Conservation (phyloP, 2,797 vertebrate genomes). For the Oryzias sinensis region DNA sequence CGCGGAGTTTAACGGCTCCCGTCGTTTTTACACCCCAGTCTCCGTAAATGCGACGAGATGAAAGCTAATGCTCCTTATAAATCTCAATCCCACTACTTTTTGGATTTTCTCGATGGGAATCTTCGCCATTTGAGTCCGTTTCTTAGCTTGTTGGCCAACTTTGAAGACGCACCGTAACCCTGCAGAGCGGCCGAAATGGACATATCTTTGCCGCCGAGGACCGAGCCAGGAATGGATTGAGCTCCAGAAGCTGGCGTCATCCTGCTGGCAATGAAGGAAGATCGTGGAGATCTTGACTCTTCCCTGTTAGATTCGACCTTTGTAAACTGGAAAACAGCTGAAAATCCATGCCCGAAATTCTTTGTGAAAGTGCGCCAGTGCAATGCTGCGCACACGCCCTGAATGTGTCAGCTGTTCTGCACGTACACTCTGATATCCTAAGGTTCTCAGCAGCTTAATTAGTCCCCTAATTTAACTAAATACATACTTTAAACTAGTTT, state of each 20-base stretch:
- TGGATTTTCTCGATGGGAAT: not conserved
- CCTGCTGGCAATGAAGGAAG: slow-evolving; percentile 57
- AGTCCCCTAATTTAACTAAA: not conserved
- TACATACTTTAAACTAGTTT: not conserved
- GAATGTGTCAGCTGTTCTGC: slow-evolving; percentile 57
- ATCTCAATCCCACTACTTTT: not conserved
- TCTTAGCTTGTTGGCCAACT: no score
- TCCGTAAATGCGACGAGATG: slow-evolving; percentile 48
- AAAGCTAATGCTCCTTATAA: slow-evolving; percentile 25
- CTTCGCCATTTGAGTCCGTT: not conserved
- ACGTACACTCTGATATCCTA: slow-evolving; percentile 6
- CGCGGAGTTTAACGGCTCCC: not conserved
- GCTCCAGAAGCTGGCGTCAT: slow-evolving; percentile 54
- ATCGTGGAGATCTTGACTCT: slow-evolving; percentile 31
- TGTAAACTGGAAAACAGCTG: slow-evolving; percentile 21
- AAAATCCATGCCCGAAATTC: not conserved
- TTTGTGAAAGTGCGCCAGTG: slow-evolving; percentile 31
- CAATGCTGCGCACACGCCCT: slow-evolving; percentile 56
- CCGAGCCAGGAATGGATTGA: slow-evolving; percentile 42
- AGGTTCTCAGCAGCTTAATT: not conserved
- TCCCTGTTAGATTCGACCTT: not conserved
- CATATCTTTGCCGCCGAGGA: not conserved
- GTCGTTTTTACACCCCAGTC: slow-evolving; percentile 33
- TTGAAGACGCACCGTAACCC: no score
- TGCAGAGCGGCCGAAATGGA: no score